phyloP scores from a whole-genome alignment of 2,797 vertebrate species.

The Myoxocephalus aenaeus region DNA sequence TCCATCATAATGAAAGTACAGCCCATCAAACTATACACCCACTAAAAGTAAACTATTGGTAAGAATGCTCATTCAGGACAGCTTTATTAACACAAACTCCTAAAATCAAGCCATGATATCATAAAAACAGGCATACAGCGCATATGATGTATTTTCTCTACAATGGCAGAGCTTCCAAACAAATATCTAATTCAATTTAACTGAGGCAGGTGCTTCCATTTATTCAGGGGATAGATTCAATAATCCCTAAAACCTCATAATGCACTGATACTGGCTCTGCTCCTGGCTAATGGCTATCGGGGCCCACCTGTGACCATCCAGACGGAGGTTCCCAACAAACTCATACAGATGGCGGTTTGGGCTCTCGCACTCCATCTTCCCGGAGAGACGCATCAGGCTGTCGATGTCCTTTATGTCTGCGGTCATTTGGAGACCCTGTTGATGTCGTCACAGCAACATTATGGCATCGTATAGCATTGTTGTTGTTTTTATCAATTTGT shows the following conservation, averaged over 20 bases:
- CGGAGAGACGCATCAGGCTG: constrained; percentile 91
- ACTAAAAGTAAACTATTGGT: not conserved
- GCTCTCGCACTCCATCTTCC: constrained; percentile 96
- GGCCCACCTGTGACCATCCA: constrained; percentile 92
- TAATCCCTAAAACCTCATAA: constrained; percentile 22
- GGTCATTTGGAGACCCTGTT: constrained; percentile 92
- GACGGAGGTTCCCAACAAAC: constrained; percentile 96
- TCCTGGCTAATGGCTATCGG: constrained; percentile 22
- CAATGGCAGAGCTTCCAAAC: constrained; percentile 26
- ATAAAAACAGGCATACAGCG: constrained; percentile 7
- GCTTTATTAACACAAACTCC: not conserved
- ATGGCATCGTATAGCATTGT: not conserved
- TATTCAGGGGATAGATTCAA: constrained; percentile 40
- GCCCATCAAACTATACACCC: not conserved
- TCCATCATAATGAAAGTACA: not conserved
- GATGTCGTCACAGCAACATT: constrained; percentile 34
- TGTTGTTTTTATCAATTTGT: not conserved
- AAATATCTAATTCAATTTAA: constrained; percentile 37
- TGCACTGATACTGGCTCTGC: constrained; percentile 14
- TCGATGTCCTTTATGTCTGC: constrained; percentile 95
- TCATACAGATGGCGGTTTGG: constrained; percentile 98
- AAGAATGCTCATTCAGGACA: not conserved
- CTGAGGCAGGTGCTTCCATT: constrained; percentile 36
- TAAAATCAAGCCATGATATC: constrained; percentile 1
- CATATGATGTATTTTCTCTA: constrained; percentile 15